Conservation (phyloP, 2,113 vertebrate genomes). For the Felis catus region F.catus_Fca126_mat1.0 CM031412.1:16326001-16326500, state of each 20-base stretch:
- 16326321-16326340: neutral
- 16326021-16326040: neutral
- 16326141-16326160: neutral
- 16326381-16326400: neutral
- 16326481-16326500: neutral
- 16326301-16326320: neutral
- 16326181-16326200: neutral
- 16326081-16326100: neutral
- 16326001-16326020: neutral
- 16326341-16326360: neutral
- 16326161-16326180: neutral
- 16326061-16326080: neutral
- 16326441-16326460: neutral
- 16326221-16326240: neutral
- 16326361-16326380: neutral
- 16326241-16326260: neutral
- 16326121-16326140: neutral
- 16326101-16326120: neutral
- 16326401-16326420: neutral
- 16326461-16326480: neutral
- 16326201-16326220: neutral
- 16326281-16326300: neutral
- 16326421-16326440: neutral
- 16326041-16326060: neutral
- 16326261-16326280: neutral